A percentile compares a stretch with the other conserved stretches of the same genome.
These are phyloP conservation scores for Brachyhypopomus occidentalis DNA, from an alignment of 2,113 vertebrate species.

Conservation along the genomic window DNA sequence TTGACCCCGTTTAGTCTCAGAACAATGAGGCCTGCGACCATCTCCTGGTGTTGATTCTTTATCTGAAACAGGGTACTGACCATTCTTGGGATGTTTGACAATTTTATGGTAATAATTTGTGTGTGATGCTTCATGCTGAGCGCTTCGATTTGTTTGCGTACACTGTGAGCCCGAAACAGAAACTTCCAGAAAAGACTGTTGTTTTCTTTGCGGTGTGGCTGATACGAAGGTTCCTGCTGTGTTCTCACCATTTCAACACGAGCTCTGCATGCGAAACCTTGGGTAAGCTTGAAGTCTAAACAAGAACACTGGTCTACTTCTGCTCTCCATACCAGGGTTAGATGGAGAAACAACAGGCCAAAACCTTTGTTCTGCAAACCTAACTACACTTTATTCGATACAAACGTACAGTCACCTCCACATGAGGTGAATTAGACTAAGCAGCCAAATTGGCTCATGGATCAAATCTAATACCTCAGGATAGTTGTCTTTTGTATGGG, in stretches of 20 bases:
- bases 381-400: conserved; percentile 14
- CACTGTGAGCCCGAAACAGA: conserved; percentile 58
- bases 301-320: conserved; percentile 49
- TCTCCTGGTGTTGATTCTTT: conserved; percentile 49
- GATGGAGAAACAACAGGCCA: conserved; percentile 22
- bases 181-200: conserved; percentile 46
- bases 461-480: conserved; percentile 77
- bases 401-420: conserved; percentile 26
- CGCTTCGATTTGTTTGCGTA: conserved; percentile 51
- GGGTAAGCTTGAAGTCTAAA: conserved; percentile 67
- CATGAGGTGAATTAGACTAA: conserved; percentile 60
- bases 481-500: conserved; percentile 66
- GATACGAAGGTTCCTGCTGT: conserved; percentile 21
- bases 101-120: conserved; percentile 42
- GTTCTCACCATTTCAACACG: conserved; percentile 53
- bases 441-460: conserved; percentile 67
- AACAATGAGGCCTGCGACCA: conserved; percentile 6
- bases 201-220: conserved; percentile 38
- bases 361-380: conserved; percentile 48
- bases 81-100: conserved; percentile 16
- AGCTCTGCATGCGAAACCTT: conserved; percentile 61
- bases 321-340: no score
- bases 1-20: conserved; percentile 45
- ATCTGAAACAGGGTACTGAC: conserved; percentile 76
- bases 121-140: conserved; percentile 38